A percentile compares a stretch with the other conserved stretches of the same genome.
Evolutionary conservation across 2,888 invertebrate species (phyloP).

Genomic region (Oegoconia quadripuncta): DNA sequence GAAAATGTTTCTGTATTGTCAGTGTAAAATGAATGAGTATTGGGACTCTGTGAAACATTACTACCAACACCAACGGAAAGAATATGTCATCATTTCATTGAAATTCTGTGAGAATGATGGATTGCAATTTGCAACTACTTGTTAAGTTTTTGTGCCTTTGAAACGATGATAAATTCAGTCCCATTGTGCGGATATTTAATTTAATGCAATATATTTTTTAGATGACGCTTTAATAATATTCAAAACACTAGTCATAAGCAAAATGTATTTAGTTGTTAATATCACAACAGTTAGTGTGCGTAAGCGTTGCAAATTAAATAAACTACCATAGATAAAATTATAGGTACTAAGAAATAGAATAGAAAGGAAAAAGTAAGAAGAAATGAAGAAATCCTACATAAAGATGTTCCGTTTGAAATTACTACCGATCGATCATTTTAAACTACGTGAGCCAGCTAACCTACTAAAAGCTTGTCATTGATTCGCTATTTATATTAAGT

Average conservation of each 20-base stretch:
- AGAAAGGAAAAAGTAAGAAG: slow-evolving; percentile 25
- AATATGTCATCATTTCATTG: slow-evolving; percentile 5
- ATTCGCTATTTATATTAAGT: slow-evolving; percentile 16
- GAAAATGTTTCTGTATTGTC: slow-evolving; percentile 4
- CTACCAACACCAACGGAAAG: neutral
- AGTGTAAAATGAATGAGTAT: slow-evolving; percentile 8
- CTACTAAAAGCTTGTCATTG: slow-evolving; percentile 27
- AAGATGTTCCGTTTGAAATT: neutral
- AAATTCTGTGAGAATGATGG: slow-evolving; percentile 1
- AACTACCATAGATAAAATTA: slow-evolving; percentile 27
- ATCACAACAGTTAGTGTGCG: slow-evolving; percentile 47
- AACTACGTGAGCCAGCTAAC: slow-evolving; percentile 20
- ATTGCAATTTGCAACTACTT: no score
- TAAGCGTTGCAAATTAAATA: slow-evolving; percentile 63
- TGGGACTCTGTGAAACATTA: neutral
- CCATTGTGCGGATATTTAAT: neutral
- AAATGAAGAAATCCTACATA: slow-evolving; percentile 21
- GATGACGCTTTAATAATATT: slow-evolving; percentile 12
- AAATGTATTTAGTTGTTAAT: slow-evolving; percentile 32
- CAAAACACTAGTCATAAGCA: slow-evolving; percentile 37
- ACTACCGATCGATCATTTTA: neutral
- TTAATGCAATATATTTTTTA: slow-evolving; percentile 5
- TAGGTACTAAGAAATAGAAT: slow-evolving; percentile 25
- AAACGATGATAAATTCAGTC: slow-evolving; percentile 15
- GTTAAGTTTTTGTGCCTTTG: neutral